phyloP scores from a whole-genome alignment of 2,113 vertebrate genomes.

The Coryphaenoides rupestris region DNA sequence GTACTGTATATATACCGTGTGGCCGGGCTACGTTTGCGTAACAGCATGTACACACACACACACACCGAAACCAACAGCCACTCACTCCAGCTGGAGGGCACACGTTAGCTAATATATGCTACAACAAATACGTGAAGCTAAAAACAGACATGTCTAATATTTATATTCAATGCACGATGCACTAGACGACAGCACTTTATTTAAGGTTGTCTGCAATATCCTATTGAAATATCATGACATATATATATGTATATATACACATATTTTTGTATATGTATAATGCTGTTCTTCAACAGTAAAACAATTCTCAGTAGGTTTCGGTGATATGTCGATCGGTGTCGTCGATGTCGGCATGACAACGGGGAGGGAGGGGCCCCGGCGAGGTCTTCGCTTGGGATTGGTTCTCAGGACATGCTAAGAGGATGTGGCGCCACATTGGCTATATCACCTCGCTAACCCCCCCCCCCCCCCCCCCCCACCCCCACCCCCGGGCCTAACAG shows the following conservation, averaged over 20 bases:
- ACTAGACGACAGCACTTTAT: conserved; percentile 59
- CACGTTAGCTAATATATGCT: conserved; percentile 27
- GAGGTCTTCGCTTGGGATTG: too few relatives aligned
- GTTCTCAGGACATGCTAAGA: too few relatives aligned
- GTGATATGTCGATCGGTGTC: conserved; percentile 27
- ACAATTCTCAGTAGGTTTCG: conserved; percentile 15
- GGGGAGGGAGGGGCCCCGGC: neutral
- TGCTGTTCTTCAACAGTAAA: conserved; percentile 35
- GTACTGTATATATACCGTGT: conserved; percentile 18
- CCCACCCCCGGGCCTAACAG: neutral
- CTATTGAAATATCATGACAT: conserved; percentile 39
- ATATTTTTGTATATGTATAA: neutral
- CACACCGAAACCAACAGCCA: too few relatives aligned
- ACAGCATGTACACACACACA: conserved; percentile 12
- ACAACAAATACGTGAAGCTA: conserved; percentile 44
- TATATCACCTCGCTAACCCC: too few relatives aligned
- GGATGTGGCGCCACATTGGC: too few relatives aligned
- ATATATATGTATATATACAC: too few relatives aligned
- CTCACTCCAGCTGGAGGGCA: conserved; percentile 28
- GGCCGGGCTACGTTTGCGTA: neutral
- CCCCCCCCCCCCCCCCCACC: too few relatives aligned
- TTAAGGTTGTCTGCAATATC: conserved; percentile 46
- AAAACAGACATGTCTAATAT: conserved; percentile 43
- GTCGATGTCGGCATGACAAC: neutral
- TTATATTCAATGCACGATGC: conserved; percentile 48